A percentile compares a stretch with the other conserved stretches of the same genome.
Conservation (phyloP, 35 echinoderm and acorn worm genomes). For the Patiria miniata region DNA sequence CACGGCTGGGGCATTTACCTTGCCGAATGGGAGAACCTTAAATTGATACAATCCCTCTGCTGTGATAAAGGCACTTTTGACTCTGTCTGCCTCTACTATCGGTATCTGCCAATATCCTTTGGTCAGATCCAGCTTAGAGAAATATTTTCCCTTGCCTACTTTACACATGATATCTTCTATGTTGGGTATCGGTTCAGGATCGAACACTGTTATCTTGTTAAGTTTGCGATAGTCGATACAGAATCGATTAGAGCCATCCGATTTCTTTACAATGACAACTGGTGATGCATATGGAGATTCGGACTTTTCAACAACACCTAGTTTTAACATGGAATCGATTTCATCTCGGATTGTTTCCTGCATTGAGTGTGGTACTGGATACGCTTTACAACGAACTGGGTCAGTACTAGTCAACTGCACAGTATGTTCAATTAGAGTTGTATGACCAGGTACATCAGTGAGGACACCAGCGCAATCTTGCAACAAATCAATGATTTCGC, state of each 20-base stretch:
- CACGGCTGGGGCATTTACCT: conserved; percentile 46
- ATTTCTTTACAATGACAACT: conserved; percentile 51
- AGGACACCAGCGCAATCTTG: conserved; percentile 27
- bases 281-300: conserved; percentile 61
- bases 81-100: conserved; percentile 19
- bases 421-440: conserved; percentile 34
- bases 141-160: conserved; percentile 35
- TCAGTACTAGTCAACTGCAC: conserved; percentile 41
- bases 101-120: conserved; percentile 85
- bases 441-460: conserved; percentile 52
- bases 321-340: conserved; percentile 12
- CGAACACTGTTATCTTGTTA: conserved; percentile 56
- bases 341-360: conserved; percentile 60
- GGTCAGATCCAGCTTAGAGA: conserved; percentile 56
- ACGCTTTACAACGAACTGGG: conserved; percentile 56
- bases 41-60: conserved; percentile 48
- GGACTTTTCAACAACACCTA: conserved; percentile 34
- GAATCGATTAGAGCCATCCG: conserved; percentile 32
- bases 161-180: conserved; percentile 50
- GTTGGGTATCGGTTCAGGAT: conserved; percentile 68
- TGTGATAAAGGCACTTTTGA: conserved; percentile 62
- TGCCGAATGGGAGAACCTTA: conserved; percentile 52
- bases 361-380: conserved; percentile 63
- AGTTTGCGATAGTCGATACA: conserved; percentile 61
- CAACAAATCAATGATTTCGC: too few relatives aligned